Percentiles rank a stretch among this genome's conserved stretches.
phyloP scores from a whole-genome alignment of 2,888 invertebrate species.

The Drosophila setosimentum region DNA sequence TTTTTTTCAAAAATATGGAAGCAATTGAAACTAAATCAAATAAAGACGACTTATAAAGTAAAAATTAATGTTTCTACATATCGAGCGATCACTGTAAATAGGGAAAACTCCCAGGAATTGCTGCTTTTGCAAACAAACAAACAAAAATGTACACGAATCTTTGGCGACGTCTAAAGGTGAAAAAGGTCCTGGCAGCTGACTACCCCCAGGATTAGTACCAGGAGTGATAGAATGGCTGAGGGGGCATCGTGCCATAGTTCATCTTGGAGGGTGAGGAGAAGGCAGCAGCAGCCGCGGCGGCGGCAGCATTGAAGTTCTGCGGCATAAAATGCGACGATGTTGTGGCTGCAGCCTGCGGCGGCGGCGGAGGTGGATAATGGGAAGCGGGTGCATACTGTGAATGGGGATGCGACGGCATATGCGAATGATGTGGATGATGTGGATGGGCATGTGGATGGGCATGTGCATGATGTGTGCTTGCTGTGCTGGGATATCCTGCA shows the following conservation, averaged over 20 bases:
- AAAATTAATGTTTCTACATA: neutral
- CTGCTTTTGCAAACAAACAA: neutral
- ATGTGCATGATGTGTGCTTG: constrained; percentile 60
- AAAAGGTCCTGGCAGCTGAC: neutral
- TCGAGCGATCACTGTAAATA: constrained; percentile 2
- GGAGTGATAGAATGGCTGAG: constrained; percentile 78
- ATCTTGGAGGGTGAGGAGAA: constrained; percentile 82
- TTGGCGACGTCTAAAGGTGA: constrained; percentile 58
- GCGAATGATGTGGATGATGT: constrained; percentile 58
- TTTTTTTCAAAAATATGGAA: too few species aligned
- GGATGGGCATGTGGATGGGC: constrained; percentile 51
- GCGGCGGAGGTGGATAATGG: constrained; percentile 47
- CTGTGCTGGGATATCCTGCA: constrained; percentile 63
- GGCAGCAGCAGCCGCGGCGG: constrained; percentile 66
- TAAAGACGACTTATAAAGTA: neutral
- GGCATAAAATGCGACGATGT: constrained; percentile 83
- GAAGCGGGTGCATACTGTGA: constrained; percentile 54
- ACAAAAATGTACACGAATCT: constrained; percentile 55
- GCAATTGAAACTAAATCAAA: neutral
- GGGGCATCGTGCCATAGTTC: constrained; percentile 81
- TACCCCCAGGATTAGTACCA: constrained; percentile 75
- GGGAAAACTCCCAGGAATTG: neutral
- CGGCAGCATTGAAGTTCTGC: constrained; percentile 82
- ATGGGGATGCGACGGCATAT: constrained; percentile 54
- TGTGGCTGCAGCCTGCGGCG: constrained; percentile 37